Evolutionary conservation across 1,140 invertebrate species (phyloP).

Genomic region (Chrysomallon squamiferum): DNA sequence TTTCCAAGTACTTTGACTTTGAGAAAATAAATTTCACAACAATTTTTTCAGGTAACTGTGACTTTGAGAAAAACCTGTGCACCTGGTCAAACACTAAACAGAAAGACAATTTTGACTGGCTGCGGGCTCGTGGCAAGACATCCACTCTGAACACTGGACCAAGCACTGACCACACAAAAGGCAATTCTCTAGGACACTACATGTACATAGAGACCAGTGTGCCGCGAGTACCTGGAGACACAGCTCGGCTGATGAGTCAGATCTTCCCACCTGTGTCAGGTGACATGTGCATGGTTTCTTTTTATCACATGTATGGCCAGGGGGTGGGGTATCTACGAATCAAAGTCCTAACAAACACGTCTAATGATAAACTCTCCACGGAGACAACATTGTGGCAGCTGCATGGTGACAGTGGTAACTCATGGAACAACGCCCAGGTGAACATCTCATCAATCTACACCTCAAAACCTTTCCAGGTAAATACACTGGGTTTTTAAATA

Average conservation of each 20-base stretch:
- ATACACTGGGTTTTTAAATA: not conserved
- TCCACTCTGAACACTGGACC: slow-evolving; percentile 64
- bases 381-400: slow-evolving; percentile 44
- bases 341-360: slow-evolving; percentile 32
- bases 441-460: slow-evolving; percentile 42
- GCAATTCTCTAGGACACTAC: slow-evolving; percentile 12
- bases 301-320: slow-evolving; percentile 58
- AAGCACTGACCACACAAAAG: slow-evolving; percentile 43
- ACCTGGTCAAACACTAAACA: slow-evolving; percentile 20
- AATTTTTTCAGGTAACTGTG: slow-evolving; percentile 44
- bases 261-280: not conserved
- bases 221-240: slow-evolving; percentile 39
- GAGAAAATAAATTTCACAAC: too few relatives aligned
- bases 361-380: slow-evolving; percentile 25
- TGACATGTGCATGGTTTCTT: slow-evolving; percentile 45
- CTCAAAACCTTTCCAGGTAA: slow-evolving; percentile 43
- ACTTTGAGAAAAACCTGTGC: slow-evolving; percentile 46
- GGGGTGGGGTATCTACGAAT: slow-evolving; percentile 41
- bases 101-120: slow-evolving; percentile 64
- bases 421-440: slow-evolving; percentile 42
- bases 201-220: slow-evolving; percentile 45
- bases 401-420: slow-evolving; percentile 28
- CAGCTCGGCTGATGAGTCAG: slow-evolving; percentile 43
- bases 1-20: too few relatives aligned
- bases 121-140: slow-evolving; percentile 30